Evolutionary conservation across 92 coral and sea anemone species (phyloP).

Genomic region (Palythoa heliodiscus): DNA sequence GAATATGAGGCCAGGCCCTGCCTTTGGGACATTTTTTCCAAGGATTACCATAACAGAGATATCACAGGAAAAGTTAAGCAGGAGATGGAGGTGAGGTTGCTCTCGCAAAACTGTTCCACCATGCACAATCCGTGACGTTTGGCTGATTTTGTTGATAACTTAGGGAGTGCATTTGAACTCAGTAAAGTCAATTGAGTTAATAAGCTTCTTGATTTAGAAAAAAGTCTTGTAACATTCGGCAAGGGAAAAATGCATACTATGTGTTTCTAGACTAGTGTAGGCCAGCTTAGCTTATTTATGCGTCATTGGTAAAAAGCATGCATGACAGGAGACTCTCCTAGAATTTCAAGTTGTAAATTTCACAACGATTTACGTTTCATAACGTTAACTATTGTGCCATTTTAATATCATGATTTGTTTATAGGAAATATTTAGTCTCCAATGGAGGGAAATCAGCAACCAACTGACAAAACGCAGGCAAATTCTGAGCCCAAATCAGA

Average conservation of each 20-base stretch:
- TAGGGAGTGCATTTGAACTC: constrained; percentile 30
- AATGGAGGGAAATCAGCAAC: constrained; percentile 45
- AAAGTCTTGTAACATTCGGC: background rate
- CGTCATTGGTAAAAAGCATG: constrained; percentile 20
- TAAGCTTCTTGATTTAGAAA: background rate
- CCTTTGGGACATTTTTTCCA: too few species aligned
- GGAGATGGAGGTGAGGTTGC: constrained; percentile 53
- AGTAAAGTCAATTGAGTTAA: constrained; percentile 29
- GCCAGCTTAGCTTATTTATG: constrained; percentile 23
- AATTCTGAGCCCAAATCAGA: constrained; percentile 41
- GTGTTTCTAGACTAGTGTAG: constrained; percentile 26
- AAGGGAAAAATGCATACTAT: background rate
- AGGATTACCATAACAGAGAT: too few species aligned
- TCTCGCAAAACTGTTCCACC: constrained; percentile 36
- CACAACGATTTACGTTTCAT: constrained; percentile 13
- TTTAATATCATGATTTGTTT: constrained; percentile 36
- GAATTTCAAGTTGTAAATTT: constrained; percentile 30
- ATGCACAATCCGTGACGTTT: constrained; percentile 38
- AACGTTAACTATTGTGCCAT: constrained; percentile 35
- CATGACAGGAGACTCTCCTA: constrained; percentile 23
- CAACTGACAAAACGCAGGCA: constrained; percentile 44
- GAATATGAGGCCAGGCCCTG: too few species aligned
- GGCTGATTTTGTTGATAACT: constrained; percentile 39
- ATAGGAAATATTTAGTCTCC: constrained; percentile 39
- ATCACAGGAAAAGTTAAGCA: constrained; percentile 49